Evolutionary conservation across 2,888 invertebrate genomes (phyloP), one percentile per base, ranked within the genome.

Genomic region (Harmothoe impar): DNA sequence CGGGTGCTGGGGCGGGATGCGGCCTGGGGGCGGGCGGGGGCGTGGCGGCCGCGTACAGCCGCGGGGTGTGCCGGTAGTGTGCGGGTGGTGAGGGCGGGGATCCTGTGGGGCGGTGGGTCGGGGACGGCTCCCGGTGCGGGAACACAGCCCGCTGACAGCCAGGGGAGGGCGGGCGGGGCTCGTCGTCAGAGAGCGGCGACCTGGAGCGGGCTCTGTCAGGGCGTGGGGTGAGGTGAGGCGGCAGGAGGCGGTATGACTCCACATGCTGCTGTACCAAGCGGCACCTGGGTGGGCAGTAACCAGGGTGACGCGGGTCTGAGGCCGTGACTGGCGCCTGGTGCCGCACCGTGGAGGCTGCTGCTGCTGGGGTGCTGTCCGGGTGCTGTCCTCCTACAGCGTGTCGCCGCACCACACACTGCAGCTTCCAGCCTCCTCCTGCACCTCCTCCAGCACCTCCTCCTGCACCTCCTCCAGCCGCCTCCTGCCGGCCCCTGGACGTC

Each of bases 111-210:
- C 77, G 77, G n/a, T 23, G 5, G 3, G 62, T 25, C 31, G 77
- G 31, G 25, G 77, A 31, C 25, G 29, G 25, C 25, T 1, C 29
- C 77, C 77, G 77, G 77, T 29, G 29, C 25, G 77, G 25, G 77
- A 25, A 31, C 3, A 25, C 77, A 3, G 77, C 25, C 29, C 23
- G 62, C 62, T 20, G 62, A 15, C 7, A n/a, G 62, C 12, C 23
- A 78, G 78, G 25, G 78, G 78, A 20, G 7, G 25, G 35, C 1
- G 25, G 0, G 84, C 84, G 23, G 84, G 35, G n/a, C 17, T 81
- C 81, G 33, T 81, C 43, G 81, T 35, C 81, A 33, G n/a, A 20
- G 72, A 33, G 35, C 35, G 81, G 81, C 35, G 81, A 81, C 81
- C 35, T 17, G 15, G 81, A 43, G 20, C 81, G 33, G 33, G 33